Evolutionary conservation across 1,140 invertebrate species (phyloP), one percentile per base, ranked within the genome.

Genomic region (Lordiphosa clarofinis): DNA sequence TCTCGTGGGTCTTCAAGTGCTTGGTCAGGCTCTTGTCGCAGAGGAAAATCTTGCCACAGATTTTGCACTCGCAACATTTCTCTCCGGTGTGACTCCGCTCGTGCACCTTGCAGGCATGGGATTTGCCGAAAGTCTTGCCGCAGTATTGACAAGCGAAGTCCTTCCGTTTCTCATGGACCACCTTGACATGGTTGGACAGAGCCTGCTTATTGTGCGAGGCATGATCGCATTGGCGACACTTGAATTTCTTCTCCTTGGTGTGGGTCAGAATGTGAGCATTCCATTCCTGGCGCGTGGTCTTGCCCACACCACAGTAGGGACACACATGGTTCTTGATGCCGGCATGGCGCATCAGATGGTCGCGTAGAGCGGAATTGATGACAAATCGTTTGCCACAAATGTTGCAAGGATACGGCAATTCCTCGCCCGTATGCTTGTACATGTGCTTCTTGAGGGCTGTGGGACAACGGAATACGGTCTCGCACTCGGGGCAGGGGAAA

Each of bases 331-430:
- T 89, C 57, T 87, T 88, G 9, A 89, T 86, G 9, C 88, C 87
- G 0, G 86, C 78, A 33, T 89, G 88, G 0, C 87, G 78, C n/a
- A 88, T 56, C 0, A 88, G 54, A 68, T 88, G 87, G 42, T 88
- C 82, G 10, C 86, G 64, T 1, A 89, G 69, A 0, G 72, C 78
- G 24, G 78, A 81, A 42, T 88, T 87, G 7, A 84, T 87, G 31
- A 73, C 69, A 63, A 87, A 89, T 2, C 81, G 74, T 58, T 88
- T 87, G 52, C 90, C 90, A 68, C 91, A 92, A 6, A 91, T 91
- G 40, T 91, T 91, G 61, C 91, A 92, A 3, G 91, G 89, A 46
- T 90, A 91, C 0, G 91, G 91, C 49, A 91, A 89, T 70, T 91
- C 90, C 12, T 91, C 90, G 4, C 91, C 91, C 35, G 79, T 84